Evolutionary conservation across 2,113 vertebrate species (phyloP).

Genomic region (Megaptera novaeangliae): DNA sequence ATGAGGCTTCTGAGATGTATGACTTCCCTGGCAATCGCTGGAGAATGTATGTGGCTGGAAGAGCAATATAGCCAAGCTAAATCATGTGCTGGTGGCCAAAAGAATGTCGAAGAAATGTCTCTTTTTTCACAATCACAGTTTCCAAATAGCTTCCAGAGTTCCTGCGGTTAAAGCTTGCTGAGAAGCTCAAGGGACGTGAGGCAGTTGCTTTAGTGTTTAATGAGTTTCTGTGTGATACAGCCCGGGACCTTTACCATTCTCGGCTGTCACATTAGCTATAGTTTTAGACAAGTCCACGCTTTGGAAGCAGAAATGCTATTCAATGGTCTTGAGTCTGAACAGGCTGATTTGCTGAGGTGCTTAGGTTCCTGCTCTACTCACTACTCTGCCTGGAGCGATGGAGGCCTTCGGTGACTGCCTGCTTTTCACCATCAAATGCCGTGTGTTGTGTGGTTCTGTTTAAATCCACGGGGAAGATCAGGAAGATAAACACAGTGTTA

Average conservation of each 20-base stretch:
- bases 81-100: neutral
- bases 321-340: neutral
- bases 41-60: neutral
- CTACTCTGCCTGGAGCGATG: neutral
- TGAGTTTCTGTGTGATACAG: conserved; percentile 25
- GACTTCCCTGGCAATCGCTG: neutral
- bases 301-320: neutral
- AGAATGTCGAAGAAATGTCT: neutral
- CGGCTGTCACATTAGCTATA: neutral
- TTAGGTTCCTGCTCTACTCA: neutral
- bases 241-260: neutral
- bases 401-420: neutral
- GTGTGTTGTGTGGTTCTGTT: neutral
- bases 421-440: neutral
- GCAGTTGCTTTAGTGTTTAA: conserved; percentile 6
- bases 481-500: conserved; percentile 16
- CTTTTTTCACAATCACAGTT: neutral
- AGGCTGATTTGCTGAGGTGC: neutral
- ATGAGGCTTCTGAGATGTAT: neutral
- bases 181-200: neutral
- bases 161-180: neutral
- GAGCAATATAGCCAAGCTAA: neutral
- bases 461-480: neutral
- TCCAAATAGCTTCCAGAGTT: neutral
- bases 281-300: neutral